These are phyloP conservation scores for Nemotelus nigrinus DNA, from an alignment of 2,888 invertebrate species.

Conservation along the genomic window DNA sequence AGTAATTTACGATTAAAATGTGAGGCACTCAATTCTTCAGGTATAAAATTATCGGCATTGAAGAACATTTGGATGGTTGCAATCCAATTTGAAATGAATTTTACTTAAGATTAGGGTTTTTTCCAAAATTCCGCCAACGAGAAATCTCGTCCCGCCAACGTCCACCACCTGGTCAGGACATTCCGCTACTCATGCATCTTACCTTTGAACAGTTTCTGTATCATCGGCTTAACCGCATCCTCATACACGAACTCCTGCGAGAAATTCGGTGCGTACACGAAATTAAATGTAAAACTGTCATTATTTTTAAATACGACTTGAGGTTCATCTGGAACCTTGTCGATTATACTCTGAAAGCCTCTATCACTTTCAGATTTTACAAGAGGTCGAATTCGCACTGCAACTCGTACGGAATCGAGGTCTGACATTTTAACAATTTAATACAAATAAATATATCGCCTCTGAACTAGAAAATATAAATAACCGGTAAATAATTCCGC, in stretches of 20 bases:
- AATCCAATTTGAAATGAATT: no score
- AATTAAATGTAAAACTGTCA: slow-evolving; percentile 84
- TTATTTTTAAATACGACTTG: slow-evolving; percentile 77
- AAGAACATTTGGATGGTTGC: no score
- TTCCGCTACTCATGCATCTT: slow-evolving; percentile 44
- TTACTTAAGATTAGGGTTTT: no score
- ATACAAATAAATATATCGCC: no score
- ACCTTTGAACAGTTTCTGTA: slow-evolving; percentile 84
- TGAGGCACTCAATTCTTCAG: no score
- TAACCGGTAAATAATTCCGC: no score
- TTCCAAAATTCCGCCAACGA: no score
- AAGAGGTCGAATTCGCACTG: slow-evolving; percentile 83
- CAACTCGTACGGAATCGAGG: slow-evolving; percentile 69
- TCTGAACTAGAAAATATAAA: no score
- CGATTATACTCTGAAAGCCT: slow-evolving; percentile 80
- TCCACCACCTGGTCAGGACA: no score
- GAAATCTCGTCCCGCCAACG: no score
- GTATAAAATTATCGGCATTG: no score
- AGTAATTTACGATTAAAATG: no score
- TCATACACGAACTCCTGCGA: slow-evolving; percentile 79
- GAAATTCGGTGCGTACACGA: slow-evolving; percentile 78
- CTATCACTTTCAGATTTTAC: slow-evolving; percentile 76
- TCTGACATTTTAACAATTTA: slow-evolving; percentile 21
- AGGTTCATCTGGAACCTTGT: slow-evolving; percentile 71
- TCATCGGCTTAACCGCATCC: slow-evolving; percentile 75